Evolutionary conservation across 2,888 invertebrate genomes (phyloP).

Genomic region (Dichetophora obliterata): DNA sequence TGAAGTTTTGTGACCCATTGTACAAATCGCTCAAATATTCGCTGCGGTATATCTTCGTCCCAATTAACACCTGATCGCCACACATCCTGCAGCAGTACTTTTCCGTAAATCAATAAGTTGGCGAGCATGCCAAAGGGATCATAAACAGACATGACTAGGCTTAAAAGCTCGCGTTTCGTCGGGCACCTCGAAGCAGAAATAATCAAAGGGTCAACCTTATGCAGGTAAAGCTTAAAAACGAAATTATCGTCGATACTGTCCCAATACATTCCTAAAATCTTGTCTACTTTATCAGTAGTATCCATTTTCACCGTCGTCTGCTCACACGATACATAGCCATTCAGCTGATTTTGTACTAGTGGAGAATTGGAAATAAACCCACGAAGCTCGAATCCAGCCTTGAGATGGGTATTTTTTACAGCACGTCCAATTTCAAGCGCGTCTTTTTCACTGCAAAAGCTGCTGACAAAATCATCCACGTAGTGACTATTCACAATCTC

Average conservation of each 20-base stretch:
- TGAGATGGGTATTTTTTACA: too few species aligned
- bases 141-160: too few species aligned
- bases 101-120: not conserved
- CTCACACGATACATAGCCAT: too few species aligned
- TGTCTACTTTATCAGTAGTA: not conserved
- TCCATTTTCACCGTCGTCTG: too few species aligned
- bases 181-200: not conserved
- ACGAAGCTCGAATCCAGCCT: not conserved
- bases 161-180: not conserved
- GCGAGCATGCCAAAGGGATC: too few species aligned
- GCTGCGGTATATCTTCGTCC: not conserved
- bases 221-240: not conserved
- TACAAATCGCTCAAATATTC: not conserved
- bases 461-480: not conserved
- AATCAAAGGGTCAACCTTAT: not conserved
- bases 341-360: too few species aligned
- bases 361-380: too few species aligned
- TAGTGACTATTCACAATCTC: not conserved
- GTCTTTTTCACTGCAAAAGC: not conserved
- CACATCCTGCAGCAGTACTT: too few species aligned
- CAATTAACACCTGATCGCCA: too few species aligned
- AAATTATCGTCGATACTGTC: not conserved
- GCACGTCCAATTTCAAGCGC: too few species aligned
- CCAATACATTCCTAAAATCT: not conserved
- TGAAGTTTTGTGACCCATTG: not conserved